phyloP scores from a whole-genome alignment of 1,140 invertebrate species.

The Phymorhynchus buccinoides region DNA sequence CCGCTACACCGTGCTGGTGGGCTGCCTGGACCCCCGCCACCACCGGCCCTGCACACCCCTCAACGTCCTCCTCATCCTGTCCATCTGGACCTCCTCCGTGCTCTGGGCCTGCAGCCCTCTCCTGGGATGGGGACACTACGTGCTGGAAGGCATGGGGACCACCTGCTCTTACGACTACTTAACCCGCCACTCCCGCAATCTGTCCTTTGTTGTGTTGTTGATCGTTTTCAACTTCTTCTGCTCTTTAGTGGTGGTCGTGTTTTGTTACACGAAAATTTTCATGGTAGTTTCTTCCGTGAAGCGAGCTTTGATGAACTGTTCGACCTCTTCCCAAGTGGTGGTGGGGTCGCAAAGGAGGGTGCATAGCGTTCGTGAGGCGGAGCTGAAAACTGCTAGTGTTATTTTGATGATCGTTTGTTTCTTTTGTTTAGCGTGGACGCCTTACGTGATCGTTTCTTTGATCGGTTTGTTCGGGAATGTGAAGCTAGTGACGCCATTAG shows the following conservation, averaged over 20 bases:
- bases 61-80: not conserved
- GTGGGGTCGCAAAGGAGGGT: slow-evolving; percentile 25
- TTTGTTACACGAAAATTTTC: slow-evolving; percentile 89
- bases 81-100: slow-evolving; percentile 45
- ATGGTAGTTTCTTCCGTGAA: slow-evolving; percentile 76
- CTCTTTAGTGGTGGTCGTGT: slow-evolving; percentile 81
- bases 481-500: slow-evolving; percentile 76
- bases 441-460: slow-evolving; percentile 78
- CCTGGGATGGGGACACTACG: slow-evolving; percentile 45
- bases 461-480: slow-evolving; percentile 82
- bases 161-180: slow-evolving; percentile 56
- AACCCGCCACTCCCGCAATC: slow-evolving; percentile 24
- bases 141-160: slow-evolving; percentile 52
- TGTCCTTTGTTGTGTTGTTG: slow-evolving; percentile 42
- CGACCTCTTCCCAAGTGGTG: slow-evolving; percentile 15
- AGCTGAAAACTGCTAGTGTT: slow-evolving; percentile 45
- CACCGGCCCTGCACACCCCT: not conserved
- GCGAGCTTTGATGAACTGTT: slow-evolving; percentile 76
- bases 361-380: slow-evolving; percentile 15
- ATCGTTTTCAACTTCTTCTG: slow-evolving; percentile 44
- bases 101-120: slow-evolving; percentile 40
- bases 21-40: not conserved
- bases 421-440: slow-evolving; percentile 54
- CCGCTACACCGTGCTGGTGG: slow-evolving; percentile 28
- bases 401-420: slow-evolving; percentile 41